Percentiles rank a stretch among this genome's conserved stretches.
phyloP scores from a whole-genome alignment of 2,888 invertebrate genomes.

The Ptychoptera contaminata region DNA sequence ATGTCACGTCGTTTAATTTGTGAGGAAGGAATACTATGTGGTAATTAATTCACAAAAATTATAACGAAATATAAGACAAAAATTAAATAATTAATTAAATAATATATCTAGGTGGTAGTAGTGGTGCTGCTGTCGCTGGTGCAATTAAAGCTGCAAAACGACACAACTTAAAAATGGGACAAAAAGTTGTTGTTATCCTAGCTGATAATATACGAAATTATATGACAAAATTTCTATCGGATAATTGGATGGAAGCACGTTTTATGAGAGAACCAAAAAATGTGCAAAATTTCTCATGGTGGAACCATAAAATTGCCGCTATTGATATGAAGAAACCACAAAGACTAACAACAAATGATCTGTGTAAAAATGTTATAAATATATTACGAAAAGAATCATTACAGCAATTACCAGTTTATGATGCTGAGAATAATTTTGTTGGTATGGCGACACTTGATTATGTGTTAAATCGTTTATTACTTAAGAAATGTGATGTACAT shows the following conservation, averaged over 20 bases:
- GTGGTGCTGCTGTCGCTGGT: conserved; percentile 66
- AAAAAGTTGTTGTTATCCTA: conserved; percentile 73
- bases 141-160: conserved; percentile 58
- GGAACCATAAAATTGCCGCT: conserved; percentile 44
- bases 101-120: conserved; percentile 90
- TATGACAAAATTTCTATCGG: conserved; percentile 90
- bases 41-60: conserved; percentile 29
- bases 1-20: conserved; percentile 77
- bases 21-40: conserved; percentile 86
- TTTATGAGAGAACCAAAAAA: conserved; percentile 35
- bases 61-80: no score
- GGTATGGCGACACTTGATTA: conserved; percentile 59
- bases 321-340: conserved; percentile 41
- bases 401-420: conserved; percentile 51
- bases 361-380: conserved; percentile 52
- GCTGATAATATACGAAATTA: conserved; percentile 96
- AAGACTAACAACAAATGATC: conserved; percentile 40
- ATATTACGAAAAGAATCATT: conserved; percentile 48
- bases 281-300: conserved; percentile 42
- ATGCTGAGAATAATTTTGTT: conserved; percentile 36
- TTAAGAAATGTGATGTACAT: conserved; percentile 38
- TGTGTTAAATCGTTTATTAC: conserved; percentile 49
- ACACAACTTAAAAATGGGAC: conserved; percentile 51
- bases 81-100: no score
- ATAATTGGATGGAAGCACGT: conserved; percentile 88